Evolutionary conservation across 1,140 invertebrate species (phyloP), one percentile per base, ranked within the genome.

Genomic region (Harlomillsia oculata): DNA sequence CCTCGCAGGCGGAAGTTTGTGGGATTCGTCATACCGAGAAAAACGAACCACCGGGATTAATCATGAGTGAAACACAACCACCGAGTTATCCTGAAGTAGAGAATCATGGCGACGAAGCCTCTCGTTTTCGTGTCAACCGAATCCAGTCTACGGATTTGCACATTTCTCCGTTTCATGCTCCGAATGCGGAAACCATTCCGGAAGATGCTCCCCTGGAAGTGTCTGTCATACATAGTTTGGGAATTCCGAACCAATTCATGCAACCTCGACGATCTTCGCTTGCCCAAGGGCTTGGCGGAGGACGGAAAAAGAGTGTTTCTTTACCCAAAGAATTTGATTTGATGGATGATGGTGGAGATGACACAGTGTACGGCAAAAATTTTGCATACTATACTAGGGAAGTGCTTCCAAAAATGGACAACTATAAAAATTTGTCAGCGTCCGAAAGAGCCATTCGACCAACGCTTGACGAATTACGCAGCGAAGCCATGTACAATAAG

Each of bases 341-440:
- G 32, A 40, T 51, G 1, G 58, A 50, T 25, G 64, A 60, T 28
- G 25, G 54, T 11, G 49, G 29, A 4, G 36, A 34, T 28, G 45
- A 32, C 0, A 65, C 63, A 1, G 61, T 63, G 16, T 64, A 65
- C 54, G 58, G 62, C 6, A 61, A 66, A 40, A 63, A 59, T 45
- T 65, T 69, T 51, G 65, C 65, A 21, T 71, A 73, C 58, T 73
- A 77, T 60, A 79, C 83, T 0, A 74, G 83, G 67, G 88, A 91
- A 70, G 87, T 87, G 1, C 72, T 93, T 18, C 90, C 90, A 1
- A 76, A 89, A 45, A 73, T 90, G 70, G 89, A 93, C 69, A 87
- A 93, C 72, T 95, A 95, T 70, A 82, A 89, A 70, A 89, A 87
- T 71, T 80, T 85, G 5, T 61, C 75, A 43, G 74, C 72, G 18